Base-by-base conservation (phyloP, 2,113 vertebrate genomes). In the Geothlypis trichas region DNA sequence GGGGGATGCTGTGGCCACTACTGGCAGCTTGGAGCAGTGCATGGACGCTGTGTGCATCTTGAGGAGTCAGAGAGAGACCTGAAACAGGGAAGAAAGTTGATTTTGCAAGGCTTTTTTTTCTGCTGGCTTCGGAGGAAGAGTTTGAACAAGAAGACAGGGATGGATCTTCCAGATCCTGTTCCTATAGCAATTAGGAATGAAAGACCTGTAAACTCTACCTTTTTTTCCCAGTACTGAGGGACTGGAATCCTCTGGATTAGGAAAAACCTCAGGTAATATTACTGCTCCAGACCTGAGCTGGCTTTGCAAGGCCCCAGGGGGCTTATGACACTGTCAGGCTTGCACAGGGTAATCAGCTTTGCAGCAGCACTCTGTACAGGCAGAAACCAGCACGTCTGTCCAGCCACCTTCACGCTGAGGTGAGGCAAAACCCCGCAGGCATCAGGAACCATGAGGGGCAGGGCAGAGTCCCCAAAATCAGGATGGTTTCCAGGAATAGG, bases 381-480 rank as follows among this genome's bases (percentile, higher is more conserved):
- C 47, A 76, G 21, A 68, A 61, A 22, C 11, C 52, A 76, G 23
- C 17, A 58, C 7, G 7, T 46, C 37, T 63, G 28, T 58, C 47
- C 51, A 62, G 22, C n/a, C 21, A 54, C 20, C 13, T 61, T 59
- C 35, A 28, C 0, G 0, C 4, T 0, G 3, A 67, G 65, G 37
- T 20, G 23, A 44, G 61, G 11, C 41, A 58, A 76, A 65, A 0
- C 8, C 4, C 11, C 65, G 11, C 39, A 67, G 31, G 18, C 18
- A 68, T 13, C 39, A 82, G 49, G 18, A 85, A 46, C 23, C 0
- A 0, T 6, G 23, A 20, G 4, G 10, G 84, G 21, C 1, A 0
- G 20, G 5, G 13, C 44, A 67, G 21, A 89, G 47, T 12, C 16
- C 15, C 19, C 15, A 24, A 65, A 0, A 61, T 20, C 44, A 69